Conservation (phyloP, 2,113 vertebrate species). For the Bombycilla garrulus region DNA sequence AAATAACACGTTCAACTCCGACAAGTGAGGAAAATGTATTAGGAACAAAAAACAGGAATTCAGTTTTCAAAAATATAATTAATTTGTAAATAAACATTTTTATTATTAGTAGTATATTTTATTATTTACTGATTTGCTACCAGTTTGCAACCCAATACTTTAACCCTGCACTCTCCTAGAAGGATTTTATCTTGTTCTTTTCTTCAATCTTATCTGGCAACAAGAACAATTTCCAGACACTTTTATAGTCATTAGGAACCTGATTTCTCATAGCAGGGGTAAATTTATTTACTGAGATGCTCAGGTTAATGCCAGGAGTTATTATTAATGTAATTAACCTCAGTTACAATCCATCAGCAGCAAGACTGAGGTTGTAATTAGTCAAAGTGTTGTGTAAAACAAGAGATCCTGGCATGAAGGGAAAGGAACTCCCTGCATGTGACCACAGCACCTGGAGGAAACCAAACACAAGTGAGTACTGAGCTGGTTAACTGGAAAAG, state of each 20-base stretch:
- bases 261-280: not conserved
- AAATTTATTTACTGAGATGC: not conserved
- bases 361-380: not conserved
- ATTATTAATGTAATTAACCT: not conserved
- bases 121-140: not conserved
- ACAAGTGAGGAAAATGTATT: not conserved
- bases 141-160: not conserved
- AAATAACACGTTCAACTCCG: not conserved
- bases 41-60: not conserved
- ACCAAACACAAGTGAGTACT: not conserved
- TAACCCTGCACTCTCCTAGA: not conserved
- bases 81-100: not conserved
- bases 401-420: not conserved
- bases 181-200: not conserved
- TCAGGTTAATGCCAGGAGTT: not conserved
- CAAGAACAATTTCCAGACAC: not conserved
- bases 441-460: not conserved
- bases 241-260: not conserved
- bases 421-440: not conserved
- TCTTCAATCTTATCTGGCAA: not conserved
- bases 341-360: not conserved
- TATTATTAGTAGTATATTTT: not conserved
- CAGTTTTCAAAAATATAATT: not conserved
- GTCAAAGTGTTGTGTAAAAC: not conserved
- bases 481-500: not conserved